Percentiles rank a stretch among this genome's conserved stretches.
Evolutionary conservation across 1,140 invertebrate genomes (phyloP).

Genomic region (Plodia interpunctella): DNA sequence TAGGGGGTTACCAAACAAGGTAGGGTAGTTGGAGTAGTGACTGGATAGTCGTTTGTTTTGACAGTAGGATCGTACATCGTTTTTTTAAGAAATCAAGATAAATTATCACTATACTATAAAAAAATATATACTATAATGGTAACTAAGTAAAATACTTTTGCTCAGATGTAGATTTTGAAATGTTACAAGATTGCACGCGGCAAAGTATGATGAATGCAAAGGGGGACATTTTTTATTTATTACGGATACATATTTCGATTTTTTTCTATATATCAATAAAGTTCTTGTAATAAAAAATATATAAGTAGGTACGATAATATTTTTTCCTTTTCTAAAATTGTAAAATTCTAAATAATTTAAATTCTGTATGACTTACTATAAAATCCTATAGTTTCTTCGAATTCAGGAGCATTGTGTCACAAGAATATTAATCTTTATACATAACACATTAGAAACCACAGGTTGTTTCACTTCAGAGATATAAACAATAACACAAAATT

Average conservation of each 20-base stretch:
- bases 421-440: neutral
- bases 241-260: too few relatives aligned
- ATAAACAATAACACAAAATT: neutral
- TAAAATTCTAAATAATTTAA: neutral
- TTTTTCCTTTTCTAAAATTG: too few relatives aligned
- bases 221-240: too few relatives aligned
- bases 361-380: slow-evolving; percentile 21
- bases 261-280: neutral
- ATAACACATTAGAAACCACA: neutral
- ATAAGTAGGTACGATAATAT: neutral
- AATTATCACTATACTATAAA: neutral
- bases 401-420: slow-evolving; percentile 19
- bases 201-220: too few relatives aligned
- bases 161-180: too few relatives aligned
- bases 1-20: slow-evolving; percentile 31
- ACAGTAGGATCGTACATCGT: neutral
- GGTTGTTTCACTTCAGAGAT: neutral
- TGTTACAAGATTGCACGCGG: too few relatives aligned
- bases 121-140: too few relatives aligned
- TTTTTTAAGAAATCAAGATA: neutral
- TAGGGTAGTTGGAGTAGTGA: slow-evolving; percentile 25
- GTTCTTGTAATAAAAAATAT: neutral
- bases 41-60: neutral
- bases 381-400: slow-evolving; percentile 32
- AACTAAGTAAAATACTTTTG: too few relatives aligned